A percentile compares a stretch with the other conserved stretches of the same genome.
Evolutionary conservation across 2,888 invertebrate genomes (phyloP).

Genomic region (Hydroisotoma schaefferi): DNA sequence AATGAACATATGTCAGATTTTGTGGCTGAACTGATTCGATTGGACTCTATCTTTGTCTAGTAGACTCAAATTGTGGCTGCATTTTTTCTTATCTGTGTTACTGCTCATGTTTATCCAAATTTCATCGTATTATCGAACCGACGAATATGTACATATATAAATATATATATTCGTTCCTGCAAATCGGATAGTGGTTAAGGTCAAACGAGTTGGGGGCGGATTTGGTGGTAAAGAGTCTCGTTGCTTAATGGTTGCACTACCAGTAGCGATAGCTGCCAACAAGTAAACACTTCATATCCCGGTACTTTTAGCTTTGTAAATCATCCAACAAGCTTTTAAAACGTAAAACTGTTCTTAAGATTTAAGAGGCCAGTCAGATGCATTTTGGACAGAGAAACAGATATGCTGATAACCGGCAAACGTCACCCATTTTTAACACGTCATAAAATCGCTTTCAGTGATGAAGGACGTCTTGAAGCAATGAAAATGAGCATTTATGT

Average conservation of each 20-base stretch:
- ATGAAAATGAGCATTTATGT: slow-evolving; percentile 69
- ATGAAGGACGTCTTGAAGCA: slow-evolving; percentile 70
- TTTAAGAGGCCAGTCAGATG: slow-evolving; percentile 74
- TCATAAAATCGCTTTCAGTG: slow-evolving; percentile 77
- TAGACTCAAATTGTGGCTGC: no score
- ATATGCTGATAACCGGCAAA: slow-evolving; percentile 84
- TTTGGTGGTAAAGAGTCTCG: slow-evolving; percentile 94
- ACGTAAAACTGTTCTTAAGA: slow-evolving; percentile 53
- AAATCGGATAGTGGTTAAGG: slow-evolving; percentile 49
- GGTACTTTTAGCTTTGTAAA: not conserved
- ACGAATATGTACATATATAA: no score
- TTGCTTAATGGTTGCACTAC: slow-evolving; percentile 63
- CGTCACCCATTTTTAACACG: slow-evolving; percentile 82
- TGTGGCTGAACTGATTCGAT: no score
- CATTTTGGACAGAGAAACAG: slow-evolving; percentile 90
- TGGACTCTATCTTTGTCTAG: no score
- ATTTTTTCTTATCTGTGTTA: no score
- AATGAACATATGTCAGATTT: no score
- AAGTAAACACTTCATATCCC: slow-evolving; percentile 53
- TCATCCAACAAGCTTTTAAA: not conserved
- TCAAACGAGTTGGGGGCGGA: slow-evolving; percentile 76
- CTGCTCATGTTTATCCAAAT: no score
- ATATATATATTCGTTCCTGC: no score
- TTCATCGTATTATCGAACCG: no score
- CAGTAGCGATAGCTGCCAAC: slow-evolving; percentile 76